Evolutionary conservation across 92 coral and sea anemone genomes (phyloP).

Genomic region (Epizoanthus stellaris): DNA sequence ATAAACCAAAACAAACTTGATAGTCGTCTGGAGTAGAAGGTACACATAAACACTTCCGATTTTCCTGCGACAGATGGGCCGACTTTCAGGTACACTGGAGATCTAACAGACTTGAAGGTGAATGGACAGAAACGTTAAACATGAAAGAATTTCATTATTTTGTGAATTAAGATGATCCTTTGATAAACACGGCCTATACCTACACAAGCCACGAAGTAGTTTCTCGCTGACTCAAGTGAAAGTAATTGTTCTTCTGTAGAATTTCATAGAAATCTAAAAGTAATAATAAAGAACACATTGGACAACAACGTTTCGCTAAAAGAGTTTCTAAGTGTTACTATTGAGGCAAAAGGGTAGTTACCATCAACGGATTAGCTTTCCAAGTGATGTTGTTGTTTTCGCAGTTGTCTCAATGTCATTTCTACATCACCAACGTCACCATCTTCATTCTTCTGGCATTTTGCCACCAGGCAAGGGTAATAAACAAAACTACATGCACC

Average conservation of each 20-base stretch:
- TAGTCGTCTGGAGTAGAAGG: too few species aligned
- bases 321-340: background rate
- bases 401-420: conserved; percentile 29
- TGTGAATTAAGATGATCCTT: background rate
- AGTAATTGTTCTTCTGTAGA: background rate
- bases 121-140: background rate
- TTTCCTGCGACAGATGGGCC: too few species aligned
- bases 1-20: too few species aligned
- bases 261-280: background rate
- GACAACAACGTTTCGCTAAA: background rate
- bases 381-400: conserved; percentile 22
- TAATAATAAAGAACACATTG: background rate
- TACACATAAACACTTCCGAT: too few species aligned
- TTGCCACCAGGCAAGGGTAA: background rate
- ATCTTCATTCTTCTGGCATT: background rate
- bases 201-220: background rate
- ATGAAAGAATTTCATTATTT: background rate
- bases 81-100: conserved; percentile 1
- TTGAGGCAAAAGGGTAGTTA: background rate
- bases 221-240: background rate
- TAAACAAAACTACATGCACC: background rate
- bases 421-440: conserved; percentile 13
- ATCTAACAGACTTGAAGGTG: background rate
- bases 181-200: background rate
- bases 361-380: background rate